These are phyloP conservation scores for Furcifer pardalis DNA, from an alignment of 2,797 vertebrate species.

Conservation along the genomic window DNA sequence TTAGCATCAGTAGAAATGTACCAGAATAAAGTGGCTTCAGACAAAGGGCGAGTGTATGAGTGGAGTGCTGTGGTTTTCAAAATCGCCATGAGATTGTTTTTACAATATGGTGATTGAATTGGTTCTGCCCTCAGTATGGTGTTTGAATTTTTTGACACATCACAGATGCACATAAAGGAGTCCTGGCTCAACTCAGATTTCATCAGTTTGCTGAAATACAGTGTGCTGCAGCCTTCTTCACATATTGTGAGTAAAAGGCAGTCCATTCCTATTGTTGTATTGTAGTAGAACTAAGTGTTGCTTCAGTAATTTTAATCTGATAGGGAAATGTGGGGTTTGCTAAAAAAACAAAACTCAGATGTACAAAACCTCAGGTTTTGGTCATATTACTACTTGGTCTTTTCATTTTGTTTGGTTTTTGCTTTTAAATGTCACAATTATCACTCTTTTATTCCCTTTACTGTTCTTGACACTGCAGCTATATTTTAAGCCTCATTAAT, in stretches of 20 bases:
- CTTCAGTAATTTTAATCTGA: fast-evolving
- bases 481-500: no score
- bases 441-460: no score
- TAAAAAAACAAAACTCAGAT: fast-evolving
- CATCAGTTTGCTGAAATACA: slow-evolving; percentile 20
- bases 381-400: not conserved
- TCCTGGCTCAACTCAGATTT: slow-evolving; percentile 33
- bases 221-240: slow-evolving; percentile 21
- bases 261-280: not conserved
- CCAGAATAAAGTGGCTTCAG: not conserved
- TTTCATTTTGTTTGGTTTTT: not conserved
- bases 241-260: not conserved
- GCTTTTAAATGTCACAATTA: not conserved
- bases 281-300: not conserved
- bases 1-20: slow-evolving; percentile 5
- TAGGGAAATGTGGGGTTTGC: not conserved
- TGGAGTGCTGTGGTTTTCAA: slow-evolving; percentile 11
- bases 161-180: slow-evolving; percentile 13
- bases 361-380: not conserved
- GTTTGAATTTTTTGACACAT: slow-evolving; percentile 33
- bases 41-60: slow-evolving; percentile 14
- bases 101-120: slow-evolving; percentile 18
- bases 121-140: no score
- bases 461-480: not conserved
- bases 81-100: slow-evolving; percentile 18